Conservation (phyloP, 2,888 invertebrate genomes). For the Lagria hirta region DNA sequence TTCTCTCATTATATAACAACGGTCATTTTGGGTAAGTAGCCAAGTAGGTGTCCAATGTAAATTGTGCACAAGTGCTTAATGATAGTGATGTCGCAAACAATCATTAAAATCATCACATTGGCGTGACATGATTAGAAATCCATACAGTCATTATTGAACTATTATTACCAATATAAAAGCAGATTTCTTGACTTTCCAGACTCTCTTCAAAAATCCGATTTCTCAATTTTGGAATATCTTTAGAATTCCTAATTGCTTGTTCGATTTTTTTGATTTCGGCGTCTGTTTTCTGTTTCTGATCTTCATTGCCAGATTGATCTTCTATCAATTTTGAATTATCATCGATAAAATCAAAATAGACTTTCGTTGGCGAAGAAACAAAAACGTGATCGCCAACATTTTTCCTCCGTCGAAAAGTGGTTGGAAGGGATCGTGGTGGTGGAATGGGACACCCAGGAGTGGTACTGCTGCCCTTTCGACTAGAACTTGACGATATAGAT, state of each 20-base stretch:
- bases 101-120: no score
- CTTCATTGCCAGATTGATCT: constrained; percentile 21
- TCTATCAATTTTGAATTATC: constrained; percentile 30
- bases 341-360: constrained; percentile 54
- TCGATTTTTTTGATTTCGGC: constrained; percentile 26
- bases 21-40: no score
- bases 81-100: no score
- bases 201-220: constrained; percentile 47
- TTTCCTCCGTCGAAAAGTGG: constrained; percentile 58
- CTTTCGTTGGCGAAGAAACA: constrained; percentile 60
- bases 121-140: no score
- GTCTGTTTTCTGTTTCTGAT: constrained; percentile 26
- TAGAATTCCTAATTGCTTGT: constrained; percentile 35
- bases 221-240: constrained; percentile 44
- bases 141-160: no score
- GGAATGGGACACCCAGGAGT: constrained; percentile 43
- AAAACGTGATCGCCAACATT: constrained; percentile 64
- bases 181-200: constrained; percentile 50
- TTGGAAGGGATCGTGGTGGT: constrained; percentile 55
- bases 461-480: constrained; percentile 18
- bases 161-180: constrained; percentile 52
- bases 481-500: constrained; percentile 30
- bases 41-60: no score
- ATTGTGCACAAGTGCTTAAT: no score
- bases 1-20: no score